Evolutionary conservation across 2,888 invertebrate species (phyloP).

Genomic region (Drosophila neutralis): DNA sequence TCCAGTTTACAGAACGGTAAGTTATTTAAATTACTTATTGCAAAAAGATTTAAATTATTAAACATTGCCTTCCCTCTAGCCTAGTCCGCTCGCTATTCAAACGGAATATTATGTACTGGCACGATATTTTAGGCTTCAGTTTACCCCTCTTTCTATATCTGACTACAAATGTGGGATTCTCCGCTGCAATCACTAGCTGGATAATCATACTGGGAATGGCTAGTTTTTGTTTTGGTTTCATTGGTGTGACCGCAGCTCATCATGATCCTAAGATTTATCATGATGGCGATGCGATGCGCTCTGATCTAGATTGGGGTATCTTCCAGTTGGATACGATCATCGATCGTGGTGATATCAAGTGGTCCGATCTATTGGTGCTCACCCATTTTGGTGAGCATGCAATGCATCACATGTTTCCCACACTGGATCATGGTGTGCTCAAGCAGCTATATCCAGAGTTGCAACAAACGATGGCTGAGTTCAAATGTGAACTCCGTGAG

Average conservation of each 20-base stretch:
- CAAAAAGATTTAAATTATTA: no score
- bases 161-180: constrained; percentile 66
- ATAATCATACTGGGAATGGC: constrained; percentile 85
- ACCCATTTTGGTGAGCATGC: constrained; percentile 91
- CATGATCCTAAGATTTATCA: constrained; percentile 91
- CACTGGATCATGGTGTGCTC: constrained; percentile 90
- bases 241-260: constrained; percentile 90
- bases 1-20: constrained; percentile 60
- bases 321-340: constrained; percentile 90
- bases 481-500: constrained; percentile 73
- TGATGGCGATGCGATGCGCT: constrained; percentile 88
- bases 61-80: constrained; percentile 25
- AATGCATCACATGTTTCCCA: constrained; percentile 92
- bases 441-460: constrained; percentile 87
- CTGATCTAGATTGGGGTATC: constrained; percentile 90
- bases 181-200: constrained; percentile 84
- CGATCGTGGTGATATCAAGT: constrained; percentile 89
- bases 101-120: constrained; percentile 72
- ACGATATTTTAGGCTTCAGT: constrained; percentile 84
- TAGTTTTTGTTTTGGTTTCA: constrained; percentile 87
- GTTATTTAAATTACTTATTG: not conserved
- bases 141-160: constrained; percentile 84
- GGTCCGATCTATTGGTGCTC: constrained; percentile 88
- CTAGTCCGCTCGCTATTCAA: constrained; percentile 53
- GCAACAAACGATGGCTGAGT: constrained; percentile 76